Conservation (phyloP, 2,113 vertebrate species). For the Calcarius ornatus region DNA sequence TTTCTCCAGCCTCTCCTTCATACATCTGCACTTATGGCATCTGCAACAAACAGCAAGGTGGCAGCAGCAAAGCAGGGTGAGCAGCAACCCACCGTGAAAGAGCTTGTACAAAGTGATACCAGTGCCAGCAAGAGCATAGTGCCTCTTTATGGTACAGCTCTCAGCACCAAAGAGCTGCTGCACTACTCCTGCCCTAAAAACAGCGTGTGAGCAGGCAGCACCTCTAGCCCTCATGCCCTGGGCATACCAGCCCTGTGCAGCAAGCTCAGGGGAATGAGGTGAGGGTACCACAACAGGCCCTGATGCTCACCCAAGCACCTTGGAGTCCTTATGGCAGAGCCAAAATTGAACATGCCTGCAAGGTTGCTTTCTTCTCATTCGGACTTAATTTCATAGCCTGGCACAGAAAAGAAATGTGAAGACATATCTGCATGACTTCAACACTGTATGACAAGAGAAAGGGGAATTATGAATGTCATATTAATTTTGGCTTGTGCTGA, state of each 20-base stretch:
- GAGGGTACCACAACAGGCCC: background rate
- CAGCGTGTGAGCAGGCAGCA: background rate
- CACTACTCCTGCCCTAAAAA: background rate
- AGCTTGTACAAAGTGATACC: background rate
- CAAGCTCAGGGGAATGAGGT: accelerated
- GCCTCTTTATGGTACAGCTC: background rate
- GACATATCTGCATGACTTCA: background rate
- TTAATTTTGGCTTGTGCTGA: background rate
- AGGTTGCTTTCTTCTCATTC: background rate
- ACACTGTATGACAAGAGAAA: background rate
- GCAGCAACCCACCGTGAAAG: background rate
- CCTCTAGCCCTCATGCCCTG: background rate
- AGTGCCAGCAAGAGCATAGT: background rate
- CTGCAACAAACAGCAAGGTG: background rate
- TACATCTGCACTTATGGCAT: background rate
- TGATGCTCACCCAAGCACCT: background rate
- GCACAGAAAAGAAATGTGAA: background rate
- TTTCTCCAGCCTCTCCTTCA: background rate
- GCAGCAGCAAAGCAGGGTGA: background rate
- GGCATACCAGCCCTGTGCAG: background rate
- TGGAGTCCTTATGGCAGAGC: background rate
- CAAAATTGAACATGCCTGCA: accelerated
- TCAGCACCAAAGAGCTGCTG: background rate
- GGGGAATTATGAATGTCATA: background rate
- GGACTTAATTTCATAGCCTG: background rate